These are phyloP conservation scores for Sesia bembeciformis DNA, from an alignment of 2,888 invertebrate genomes.

Conservation along the genomic window DNA sequence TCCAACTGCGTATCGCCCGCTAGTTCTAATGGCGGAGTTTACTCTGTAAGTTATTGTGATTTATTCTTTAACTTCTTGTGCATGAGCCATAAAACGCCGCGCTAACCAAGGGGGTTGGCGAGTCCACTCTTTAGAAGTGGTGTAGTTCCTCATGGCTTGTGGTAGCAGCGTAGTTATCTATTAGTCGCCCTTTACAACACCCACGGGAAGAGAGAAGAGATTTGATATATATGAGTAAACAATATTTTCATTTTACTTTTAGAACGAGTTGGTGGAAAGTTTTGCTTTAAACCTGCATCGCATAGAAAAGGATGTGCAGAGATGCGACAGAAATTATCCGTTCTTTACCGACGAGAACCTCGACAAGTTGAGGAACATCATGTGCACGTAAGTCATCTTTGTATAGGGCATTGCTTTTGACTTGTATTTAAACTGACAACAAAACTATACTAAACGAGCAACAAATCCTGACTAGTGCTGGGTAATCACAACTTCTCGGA, in stretches of 20 bases:
- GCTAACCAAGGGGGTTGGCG: too few species aligned
- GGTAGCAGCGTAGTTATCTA: too few species aligned
- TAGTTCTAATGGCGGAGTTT: slow-evolving; percentile 93
- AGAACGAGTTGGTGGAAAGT: slow-evolving; percentile 88
- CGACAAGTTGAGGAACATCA: slow-evolving; percentile 93
- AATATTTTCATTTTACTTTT: slow-evolving; percentile 23
- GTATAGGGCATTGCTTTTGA: too few species aligned
- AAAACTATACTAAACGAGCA: too few species aligned
- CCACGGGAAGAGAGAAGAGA: too few species aligned
- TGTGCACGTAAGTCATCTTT: slow-evolving; percentile 87
- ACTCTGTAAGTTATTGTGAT: slow-evolving; percentile 77
- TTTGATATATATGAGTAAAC: too few species aligned
- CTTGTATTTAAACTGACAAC: too few species aligned
- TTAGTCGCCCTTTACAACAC: too few species aligned
- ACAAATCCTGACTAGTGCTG: too few species aligned
- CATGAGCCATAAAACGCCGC: not conserved
- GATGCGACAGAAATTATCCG: slow-evolving; percentile 95
- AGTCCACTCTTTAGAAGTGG: too few species aligned
- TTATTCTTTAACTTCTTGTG: not conserved
- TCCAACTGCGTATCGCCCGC: slow-evolving; percentile 88
- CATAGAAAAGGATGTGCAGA: slow-evolving; percentile 96
- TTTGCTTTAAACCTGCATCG: slow-evolving; percentile 93
- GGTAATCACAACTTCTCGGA: too few species aligned
- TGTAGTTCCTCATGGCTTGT: too few species aligned
- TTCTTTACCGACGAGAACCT: slow-evolving; percentile 93